Evolutionary conservation across 2,888 invertebrate species (phyloP).

Genomic region (Pelosia muscerda): DNA sequence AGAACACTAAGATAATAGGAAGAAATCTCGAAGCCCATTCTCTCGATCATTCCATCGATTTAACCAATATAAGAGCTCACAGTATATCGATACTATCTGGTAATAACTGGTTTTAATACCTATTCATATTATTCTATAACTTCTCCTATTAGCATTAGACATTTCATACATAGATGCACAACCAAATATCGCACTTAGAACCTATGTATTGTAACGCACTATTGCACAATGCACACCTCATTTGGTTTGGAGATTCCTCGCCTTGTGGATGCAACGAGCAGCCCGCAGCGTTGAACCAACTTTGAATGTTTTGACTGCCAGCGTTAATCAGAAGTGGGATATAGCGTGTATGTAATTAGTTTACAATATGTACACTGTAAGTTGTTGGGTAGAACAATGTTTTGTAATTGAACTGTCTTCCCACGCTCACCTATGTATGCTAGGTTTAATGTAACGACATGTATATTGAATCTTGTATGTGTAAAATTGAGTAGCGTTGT

Average conservation of each 20-base stretch:
- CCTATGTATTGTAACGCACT: conserved; percentile 28
- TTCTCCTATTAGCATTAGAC: neutral
- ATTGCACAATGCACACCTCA: conserved; percentile 42
- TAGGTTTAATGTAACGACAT: neutral
- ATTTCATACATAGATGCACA: neutral
- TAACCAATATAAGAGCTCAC: too few relatives aligned
- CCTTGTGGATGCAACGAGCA: conserved; percentile 31
- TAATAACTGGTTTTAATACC: neutral
- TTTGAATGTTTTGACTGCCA: neutral
- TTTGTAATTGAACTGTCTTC: neutral
- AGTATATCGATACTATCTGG: neutral
- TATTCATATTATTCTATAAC: neutral
- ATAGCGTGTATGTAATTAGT: neutral
- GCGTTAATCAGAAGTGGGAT: neutral
- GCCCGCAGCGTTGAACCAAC: conserved; percentile 23
- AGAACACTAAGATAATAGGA: too few relatives aligned
- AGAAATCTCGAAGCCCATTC: too few relatives aligned
- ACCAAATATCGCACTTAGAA: conserved; percentile 17
- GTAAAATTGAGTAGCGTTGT: too few relatives aligned
- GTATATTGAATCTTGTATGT: too few relatives aligned
- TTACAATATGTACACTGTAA: neutral
- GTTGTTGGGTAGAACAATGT: neutral
- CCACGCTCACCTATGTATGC: neutral
- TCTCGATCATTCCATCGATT: too few relatives aligned
- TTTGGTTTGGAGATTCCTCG: conserved; percentile 55